Evolutionary conservation across 2,888 invertebrate species (phyloP), one percentile per base, ranked within the genome.

Genomic region (Macrostomum cliftonense): DNA sequence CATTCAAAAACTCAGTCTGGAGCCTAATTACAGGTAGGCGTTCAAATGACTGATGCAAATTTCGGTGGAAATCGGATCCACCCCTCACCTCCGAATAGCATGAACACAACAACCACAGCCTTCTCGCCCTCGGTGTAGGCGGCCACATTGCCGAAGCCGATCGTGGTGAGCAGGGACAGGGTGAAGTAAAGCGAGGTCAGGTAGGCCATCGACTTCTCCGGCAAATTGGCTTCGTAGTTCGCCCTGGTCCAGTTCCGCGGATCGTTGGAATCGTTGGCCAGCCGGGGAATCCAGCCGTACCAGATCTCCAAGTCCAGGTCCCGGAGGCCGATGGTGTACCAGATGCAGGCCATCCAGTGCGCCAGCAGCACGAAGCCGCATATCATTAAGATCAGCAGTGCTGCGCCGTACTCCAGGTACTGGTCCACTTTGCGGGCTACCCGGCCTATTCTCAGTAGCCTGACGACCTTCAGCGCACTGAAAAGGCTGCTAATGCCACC

Each of bases 51-150:
- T n/a, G n/a, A n/a, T n/a, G n/a, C n/a, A n/a, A n/a, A n/a, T n/a
- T n/a, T n/a, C n/a, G n/a, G n/a, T n/a, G n/a, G n/a, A n/a, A n/a
- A n/a, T n/a, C n/a, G n/a, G n/a, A n/a, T n/a, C n/a, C n/a, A n/a
- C n/a, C n/a, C n/a, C 76, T 77, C 75, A 93, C 93, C 88, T 77
- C 93, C 93, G 71, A 97, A 91, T 93, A 97, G 95, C 95, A 97
- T 95, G 77, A 89, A 89, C 76, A 93, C 91, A 73, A 91, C 91
- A 78, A 95, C 97, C 72, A 93, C 84, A 9, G 40, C 13, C 77
- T 91, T 87, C 78, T 95, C 93, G 37, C 64, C 56, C 53, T 70
- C 68, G 1, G 95, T 95, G 77, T 89, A 93, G 65, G 95, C 91
- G 62, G 95, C 89, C 62, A 97, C 93, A 76, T 97, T 97, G 63